Percentiles rank a stretch among this genome's conserved stretches.
These are phyloP conservation scores for Schrankia costaestrigalis DNA, from an alignment of 2,888 invertebrate species.

Conservation along the genomic window DNA sequence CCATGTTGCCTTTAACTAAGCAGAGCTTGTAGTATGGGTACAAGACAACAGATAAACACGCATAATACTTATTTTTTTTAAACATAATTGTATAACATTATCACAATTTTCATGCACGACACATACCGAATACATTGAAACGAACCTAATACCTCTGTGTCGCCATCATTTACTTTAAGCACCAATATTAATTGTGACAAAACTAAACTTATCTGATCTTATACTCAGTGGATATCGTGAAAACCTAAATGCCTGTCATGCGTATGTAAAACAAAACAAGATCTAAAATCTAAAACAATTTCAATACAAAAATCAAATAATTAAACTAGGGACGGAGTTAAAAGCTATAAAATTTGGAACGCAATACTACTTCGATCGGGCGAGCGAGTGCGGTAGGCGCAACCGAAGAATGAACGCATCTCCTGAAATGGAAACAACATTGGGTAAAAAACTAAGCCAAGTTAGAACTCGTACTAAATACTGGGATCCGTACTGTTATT, in stretches of 20 bases:
- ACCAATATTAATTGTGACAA: too few relatives aligned
- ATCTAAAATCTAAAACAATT: conserved; percentile 2
- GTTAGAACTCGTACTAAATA: not conserved
- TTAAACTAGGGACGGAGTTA: conserved; percentile 12
- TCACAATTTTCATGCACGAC: too few relatives aligned
- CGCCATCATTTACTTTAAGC: too few relatives aligned
- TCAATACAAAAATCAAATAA: conserved; percentile 20
- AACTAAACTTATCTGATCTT: too few relatives aligned
- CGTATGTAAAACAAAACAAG: not conserved
- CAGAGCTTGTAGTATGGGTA: too few relatives aligned
- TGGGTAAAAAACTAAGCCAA: conserved; percentile 31
- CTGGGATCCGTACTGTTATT: conserved; percentile 2
- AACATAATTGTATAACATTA: too few relatives aligned
- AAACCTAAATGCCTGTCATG: conserved; percentile 4
- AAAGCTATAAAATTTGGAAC: conserved; percentile 24
- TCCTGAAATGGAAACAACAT: conserved; percentile 50
- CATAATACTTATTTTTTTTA: too few relatives aligned
- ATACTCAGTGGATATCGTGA: too few relatives aligned
- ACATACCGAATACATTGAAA: too few relatives aligned
- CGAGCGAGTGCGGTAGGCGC: conserved; percentile 21
- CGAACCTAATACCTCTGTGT: too few relatives aligned
- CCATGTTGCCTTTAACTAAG: too few relatives aligned
- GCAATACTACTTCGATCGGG: conserved; percentile 19
- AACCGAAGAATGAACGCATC: conserved; percentile 43
- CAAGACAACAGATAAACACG: too few relatives aligned